A percentile compares a stretch with the other conserved stretches of the same genome.
phyloP scores from a whole-genome alignment of 2,888 invertebrate genomes.

The Clivina fossor region DNA sequence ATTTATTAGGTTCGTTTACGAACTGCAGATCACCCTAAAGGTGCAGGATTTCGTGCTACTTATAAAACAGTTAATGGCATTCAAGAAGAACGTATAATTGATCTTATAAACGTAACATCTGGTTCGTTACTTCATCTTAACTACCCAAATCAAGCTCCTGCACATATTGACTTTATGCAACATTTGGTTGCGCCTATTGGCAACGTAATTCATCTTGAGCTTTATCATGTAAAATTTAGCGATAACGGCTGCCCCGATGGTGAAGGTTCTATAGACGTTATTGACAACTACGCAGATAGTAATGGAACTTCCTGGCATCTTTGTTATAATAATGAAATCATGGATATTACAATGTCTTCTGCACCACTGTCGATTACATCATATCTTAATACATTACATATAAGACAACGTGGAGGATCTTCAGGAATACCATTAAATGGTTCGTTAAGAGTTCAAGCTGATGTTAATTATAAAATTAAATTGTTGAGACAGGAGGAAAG shows the following conservation, averaged over 20 bases:
- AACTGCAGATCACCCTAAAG: constrained; percentile 65
- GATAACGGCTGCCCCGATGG: constrained; percentile 48
- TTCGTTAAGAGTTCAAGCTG: constrained; percentile 62
- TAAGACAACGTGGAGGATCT: constrained; percentile 57
- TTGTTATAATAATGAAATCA: constrained; percentile 54
- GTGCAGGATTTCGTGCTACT: constrained; percentile 67
- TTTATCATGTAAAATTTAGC: constrained; percentile 55
- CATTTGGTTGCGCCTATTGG: constrained; percentile 62
- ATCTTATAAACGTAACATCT: constrained; percentile 52
- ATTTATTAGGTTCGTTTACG: constrained; percentile 59
- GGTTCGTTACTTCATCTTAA: constrained; percentile 61
- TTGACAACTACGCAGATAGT: constrained; percentile 69
- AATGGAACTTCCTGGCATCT: constrained; percentile 72
- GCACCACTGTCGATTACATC: constrained; percentile 65
- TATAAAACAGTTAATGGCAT: constrained; percentile 58
- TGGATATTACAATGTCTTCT: constrained; percentile 47
- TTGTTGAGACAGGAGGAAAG: constrained; percentile 62
- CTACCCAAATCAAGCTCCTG: constrained; percentile 59
- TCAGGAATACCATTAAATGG: constrained; percentile 62
- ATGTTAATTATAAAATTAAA: constrained; percentile 66
- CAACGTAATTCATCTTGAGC: constrained; percentile 55
- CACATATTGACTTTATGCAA: constrained; percentile 58
- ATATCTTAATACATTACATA: constrained; percentile 65
- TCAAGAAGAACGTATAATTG: constrained; percentile 54
- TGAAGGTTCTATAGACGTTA: constrained; percentile 50